A percentile compares a stretch with the other conserved stretches of the same genome.
phyloP scores from a whole-genome alignment of 2,888 invertebrate species.

The Caenorhabditis sp. region DNA sequence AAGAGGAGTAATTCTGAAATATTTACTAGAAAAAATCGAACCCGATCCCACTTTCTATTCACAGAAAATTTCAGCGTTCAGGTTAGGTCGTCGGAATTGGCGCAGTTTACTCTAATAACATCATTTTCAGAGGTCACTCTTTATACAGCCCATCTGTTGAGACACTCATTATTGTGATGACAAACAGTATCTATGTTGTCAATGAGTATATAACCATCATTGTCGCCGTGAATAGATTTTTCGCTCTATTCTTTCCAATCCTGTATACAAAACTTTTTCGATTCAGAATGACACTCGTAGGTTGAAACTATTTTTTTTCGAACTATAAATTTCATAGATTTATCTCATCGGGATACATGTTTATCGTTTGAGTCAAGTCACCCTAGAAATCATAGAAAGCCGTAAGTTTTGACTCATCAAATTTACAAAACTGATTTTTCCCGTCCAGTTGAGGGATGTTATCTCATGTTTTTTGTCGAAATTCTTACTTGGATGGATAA shows the following conservation, averaged over 20 bases:
- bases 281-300: constrained; percentile 10
- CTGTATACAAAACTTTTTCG: constrained; percentile 14
- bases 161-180: constrained; percentile 16
- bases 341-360: constrained; percentile 3
- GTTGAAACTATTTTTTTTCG: background rate
- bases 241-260: constrained; percentile 15
- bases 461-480: background rate
- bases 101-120: too few relatives aligned
- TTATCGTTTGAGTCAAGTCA: constrained; percentile 1
- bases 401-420: background rate
- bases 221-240: constrained; percentile 24
- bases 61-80: too few relatives aligned
- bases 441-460: background rate
- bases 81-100: too few relatives aligned
- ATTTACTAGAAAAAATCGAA: too few relatives aligned
- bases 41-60: too few relatives aligned
- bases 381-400: background rate
- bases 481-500: background rate
- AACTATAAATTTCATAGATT: too few relatives aligned
- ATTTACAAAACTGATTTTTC: too few relatives aligned
- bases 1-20: too few relatives aligned
- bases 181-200: constrained; percentile 18
- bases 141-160: constrained; percentile 10
- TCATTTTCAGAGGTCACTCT: constrained; percentile 19
- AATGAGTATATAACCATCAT: constrained; percentile 32